Base-by-base conservation (phyloP, 2,888 invertebrate species). In the Tuberolachnus salignus region DNA sequence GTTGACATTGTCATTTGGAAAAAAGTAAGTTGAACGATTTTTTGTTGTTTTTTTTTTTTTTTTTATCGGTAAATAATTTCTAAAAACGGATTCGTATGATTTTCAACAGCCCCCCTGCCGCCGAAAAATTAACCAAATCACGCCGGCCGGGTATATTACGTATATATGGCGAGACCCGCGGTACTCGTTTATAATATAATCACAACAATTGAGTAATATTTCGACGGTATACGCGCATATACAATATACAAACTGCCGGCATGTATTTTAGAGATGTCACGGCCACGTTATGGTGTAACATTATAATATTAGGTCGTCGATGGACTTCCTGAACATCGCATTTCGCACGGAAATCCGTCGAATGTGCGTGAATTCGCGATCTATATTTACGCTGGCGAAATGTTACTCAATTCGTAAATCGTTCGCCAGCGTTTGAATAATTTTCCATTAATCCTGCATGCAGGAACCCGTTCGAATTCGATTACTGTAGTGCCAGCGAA, bases 291-390 rank as follows among this genome's bases (percentile, higher is more conserved):
- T 21, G 23, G 46, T 59, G 46, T 19, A 49, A 71, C 57, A 57
- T 71, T 13, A 34, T 34, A 34, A 4, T 34, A 34, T 34, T 34
- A 34, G 34, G 34, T 34, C 46, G 26, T 6, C 14, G 23, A n/a
- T 59, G 26, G 46, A 59, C 26, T 71, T 71, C 71, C 71, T 71
- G 59, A 49, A 59, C 26, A 26, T 26, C 46, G 34, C 34, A 19
- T 59, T 71, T 71, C 13, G 26, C 26, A 49, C 72, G 72, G 72
- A 72, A 72, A 72, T 72, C 61, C 72, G 72, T 72, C 72, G 34
- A 61, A 61, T 26, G 51, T 14, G 13, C 23, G 13, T 14, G 14
- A 59, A 49, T 34, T 42, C n/a, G n/a, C n/a, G 53, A 14, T 67
- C 51, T 53, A 0, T 67, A 2, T 53, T 19, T n/a, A 71, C 59